Base-by-base conservation (phyloP, 2,888 invertebrate genomes). In the Xestia ashworthii region DNA sequence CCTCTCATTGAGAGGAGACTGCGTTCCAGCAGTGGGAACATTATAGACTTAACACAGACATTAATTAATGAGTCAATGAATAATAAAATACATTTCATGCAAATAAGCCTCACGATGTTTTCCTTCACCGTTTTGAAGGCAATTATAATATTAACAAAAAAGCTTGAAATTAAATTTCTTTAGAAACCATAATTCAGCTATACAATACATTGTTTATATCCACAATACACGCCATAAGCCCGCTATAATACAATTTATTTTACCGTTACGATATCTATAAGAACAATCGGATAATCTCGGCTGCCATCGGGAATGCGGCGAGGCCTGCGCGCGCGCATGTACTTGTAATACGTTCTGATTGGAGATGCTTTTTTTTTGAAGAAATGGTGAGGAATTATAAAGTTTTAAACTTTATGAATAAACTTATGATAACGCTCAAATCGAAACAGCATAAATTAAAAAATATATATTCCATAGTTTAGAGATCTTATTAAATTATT, bases 221-320 rank as follows among this genome's bases (percentile, higher is more conserved):
- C 64, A 86, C 83, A 77, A 74, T 62, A 62, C 73, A 41, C 46
- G 70, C 38, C 62, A 58, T 62, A 70, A 11, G 22, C 19, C 65
- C 41, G 70, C 79, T 69, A 84, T 89, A 88, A 89, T 80, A 88
- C 88, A 88, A 86, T 89, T 86, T 89, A 89, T 81, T 82, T 80
- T 84, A 88, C 88, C 84, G 88, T 86, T 89, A 76, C 81, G 53
- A 71, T 86, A 89, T 88, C 88, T 86, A 44, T 84, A 67, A 80
- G 80, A 78, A 87, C 86, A 79, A 88, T 89, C 88, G 77, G 84
- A 85, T 88, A 85, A 88, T 88, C 88, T 89, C 72, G 71, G 66
- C 68, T n/a, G 69, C 71, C 76, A 83, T 84, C 84, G 82, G 71
- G 86, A 88, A 84, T 88, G 86, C 82, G 78, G 80, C 60, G 67